Evolutionary conservation across 2,888 invertebrate genomes (phyloP), one percentile per base, ranked within the genome.

Genomic region (Nineta flava): DNA sequence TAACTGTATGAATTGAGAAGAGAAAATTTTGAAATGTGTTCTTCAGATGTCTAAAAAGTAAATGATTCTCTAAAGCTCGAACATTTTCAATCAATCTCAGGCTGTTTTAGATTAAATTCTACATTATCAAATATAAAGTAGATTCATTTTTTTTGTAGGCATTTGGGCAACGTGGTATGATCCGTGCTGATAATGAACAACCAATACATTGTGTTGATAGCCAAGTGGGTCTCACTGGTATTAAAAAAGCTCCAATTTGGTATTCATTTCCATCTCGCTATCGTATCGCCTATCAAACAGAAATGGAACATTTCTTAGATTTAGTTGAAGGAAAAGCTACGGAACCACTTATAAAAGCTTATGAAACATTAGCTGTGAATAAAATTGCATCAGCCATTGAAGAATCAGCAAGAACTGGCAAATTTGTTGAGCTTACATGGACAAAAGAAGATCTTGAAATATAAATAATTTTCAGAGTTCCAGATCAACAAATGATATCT

Each of bases 231-330:
- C 62, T 69, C 1, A 61, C 66, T 12, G 72, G 72, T 3, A 50
- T 66, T n/a, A 66, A 59, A 40, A 57, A 57, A 9, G 65, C 72
- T 1, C 77, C 77, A 1, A 77, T 78, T 55, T 75, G 64, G 65
- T 76, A 73, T 61, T 77, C 78, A 1, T 80, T 79, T 60, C 66
- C 78, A 0, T 77, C 77, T 1, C 70, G 79, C 21, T 79, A 69
- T 59, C 64, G 59, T 53, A 62, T 66, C 35, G 75, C 70, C 1
- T 80, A 80, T 60, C 58, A 61, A 42, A 54, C 57, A 1, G 79
- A 79, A 58, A 62, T 79, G 56, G 73, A 77, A n/a, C 76, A 78
- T 58, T 80, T 79, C 59, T 57, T 79, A 46, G 72, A 76, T 53
- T 66, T 77, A 12, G 63, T 74, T 2, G 68, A 72, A 55, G 70